Percentiles rank a stretch among this genome's conserved stretches.
Evolutionary conservation across 2,113 vertebrate species (phyloP).

Genomic region (Centropus bengalensis): DNA sequence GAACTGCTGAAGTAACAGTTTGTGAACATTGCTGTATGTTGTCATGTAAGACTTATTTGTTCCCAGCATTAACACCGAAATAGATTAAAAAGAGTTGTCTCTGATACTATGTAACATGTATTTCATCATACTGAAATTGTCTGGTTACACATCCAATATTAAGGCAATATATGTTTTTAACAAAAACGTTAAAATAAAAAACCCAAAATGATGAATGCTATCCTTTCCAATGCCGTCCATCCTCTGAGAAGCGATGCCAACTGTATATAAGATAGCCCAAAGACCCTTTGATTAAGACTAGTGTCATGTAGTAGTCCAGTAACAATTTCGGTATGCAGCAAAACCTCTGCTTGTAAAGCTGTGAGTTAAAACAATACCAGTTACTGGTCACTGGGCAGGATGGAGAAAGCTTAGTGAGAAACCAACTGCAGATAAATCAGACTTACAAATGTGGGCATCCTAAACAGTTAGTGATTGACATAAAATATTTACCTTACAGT

Average conservation of each 20-base stretch:
- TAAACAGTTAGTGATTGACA: neutral
- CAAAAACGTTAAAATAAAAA: neutral
- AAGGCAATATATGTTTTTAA: neutral
- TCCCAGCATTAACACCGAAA: neutral
- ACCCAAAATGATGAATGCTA: neutral
- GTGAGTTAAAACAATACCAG: neutral
- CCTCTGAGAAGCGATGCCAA: neutral
- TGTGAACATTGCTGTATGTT: fast-evolving
- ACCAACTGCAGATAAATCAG: neutral
- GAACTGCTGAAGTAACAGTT: neutral
- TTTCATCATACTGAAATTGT: neutral
- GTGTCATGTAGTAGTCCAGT: neutral
- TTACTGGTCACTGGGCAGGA: neutral
- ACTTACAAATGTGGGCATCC: neutral
- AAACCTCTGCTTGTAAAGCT: neutral
- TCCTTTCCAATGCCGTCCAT: neutral
- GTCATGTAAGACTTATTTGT: neutral
- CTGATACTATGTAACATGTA: neutral
- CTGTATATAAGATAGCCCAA: neutral
- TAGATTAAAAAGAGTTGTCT: neutral
- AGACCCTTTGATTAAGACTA: neutral
- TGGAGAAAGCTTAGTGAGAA: neutral
- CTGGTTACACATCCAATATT: neutral
- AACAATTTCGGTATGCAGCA: neutral
- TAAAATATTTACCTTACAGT: neutral